Base-by-base conservation (phyloP, 35 echinoderm and acorn worm genomes). In the Chiridota heheva region DNA sequence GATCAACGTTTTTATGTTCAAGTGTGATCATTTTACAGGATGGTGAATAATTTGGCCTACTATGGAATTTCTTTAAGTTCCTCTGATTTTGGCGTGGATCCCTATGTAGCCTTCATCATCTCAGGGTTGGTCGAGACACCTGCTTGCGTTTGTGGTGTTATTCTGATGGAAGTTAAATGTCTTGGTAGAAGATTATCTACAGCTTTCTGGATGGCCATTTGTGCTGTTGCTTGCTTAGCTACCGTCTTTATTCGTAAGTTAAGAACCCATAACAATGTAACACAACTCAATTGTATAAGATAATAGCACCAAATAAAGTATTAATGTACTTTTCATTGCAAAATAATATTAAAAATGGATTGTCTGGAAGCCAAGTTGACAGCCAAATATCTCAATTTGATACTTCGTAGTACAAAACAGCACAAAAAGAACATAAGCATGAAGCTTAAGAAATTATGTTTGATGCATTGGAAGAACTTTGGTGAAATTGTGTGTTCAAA, bases 41-140 rank as follows among this genome's bases (percentile, higher is more conserved):
- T 87, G 35, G 83, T 92, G 48, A 72, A 92, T 44, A 86, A 55
- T 42, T 48, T 92, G 76, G 89, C 87, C 2, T 92, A 92, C 64
- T 92, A 87, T 34, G 89, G 89, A n/a, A 74, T 92, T 4, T 48
- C 76, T 18, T 45, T 92, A 29, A 92, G 89, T 57, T 63, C 83
- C 0, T 76, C 89, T 24, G 77, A 92, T 60, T 81, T 92, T 29
- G 89, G 89, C 15, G 82, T 87, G 17, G 67, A 76, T 69, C 51
- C 67, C 16, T 92, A 92, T 41, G 29, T 92, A 5, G 65, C 89
- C 7, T 78, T 78, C 28, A 48, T 92, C 41, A 58, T 92, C 28
- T 86, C 74, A 4, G 89, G 83, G 62, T 68, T 86, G 2, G 75
- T 92, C 15, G 89, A 92, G 69, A 25, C 87, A 37, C 89, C 89